Conservation (phyloP, 2,797 vertebrate genomes). For the Peromyscus nudipes region DNA sequence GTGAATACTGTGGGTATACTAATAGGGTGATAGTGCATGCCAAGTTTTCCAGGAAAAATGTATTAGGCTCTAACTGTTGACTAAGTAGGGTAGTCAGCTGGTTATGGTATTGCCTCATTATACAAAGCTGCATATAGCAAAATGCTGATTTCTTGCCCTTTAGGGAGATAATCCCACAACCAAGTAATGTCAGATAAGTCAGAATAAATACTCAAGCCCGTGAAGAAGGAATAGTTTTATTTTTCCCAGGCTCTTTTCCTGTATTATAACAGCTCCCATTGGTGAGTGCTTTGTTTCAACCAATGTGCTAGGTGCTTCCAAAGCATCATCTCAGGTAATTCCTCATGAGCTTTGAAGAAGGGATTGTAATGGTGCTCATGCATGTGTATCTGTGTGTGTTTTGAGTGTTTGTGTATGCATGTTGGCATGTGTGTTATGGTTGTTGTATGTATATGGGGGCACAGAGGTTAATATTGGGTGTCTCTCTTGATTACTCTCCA, state of each 20-base stretch:
- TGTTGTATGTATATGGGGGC: neutral
- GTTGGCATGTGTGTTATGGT: neutral
- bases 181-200: neutral
- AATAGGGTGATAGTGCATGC: neutral
- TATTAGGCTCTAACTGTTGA: neutral
- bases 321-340: constrained; percentile 40
- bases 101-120: neutral
- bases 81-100: neutral
- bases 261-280: neutral
- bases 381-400: neutral
- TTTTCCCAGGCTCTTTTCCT: neutral
- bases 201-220: neutral
- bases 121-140: neutral
- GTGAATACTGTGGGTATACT: neutral
- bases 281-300: neutral
- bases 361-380: neutral
- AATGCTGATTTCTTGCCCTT: neutral
- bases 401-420: neutral
- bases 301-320: neutral
- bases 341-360: neutral
- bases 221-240: neutral
- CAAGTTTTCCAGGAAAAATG: neutral
- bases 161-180: neutral
- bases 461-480: neutral
- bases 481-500: neutral